Evolutionary conservation across 2,888 invertebrate genomes (phyloP).

Genomic region (Nephrotoma guestfalica): DNA sequence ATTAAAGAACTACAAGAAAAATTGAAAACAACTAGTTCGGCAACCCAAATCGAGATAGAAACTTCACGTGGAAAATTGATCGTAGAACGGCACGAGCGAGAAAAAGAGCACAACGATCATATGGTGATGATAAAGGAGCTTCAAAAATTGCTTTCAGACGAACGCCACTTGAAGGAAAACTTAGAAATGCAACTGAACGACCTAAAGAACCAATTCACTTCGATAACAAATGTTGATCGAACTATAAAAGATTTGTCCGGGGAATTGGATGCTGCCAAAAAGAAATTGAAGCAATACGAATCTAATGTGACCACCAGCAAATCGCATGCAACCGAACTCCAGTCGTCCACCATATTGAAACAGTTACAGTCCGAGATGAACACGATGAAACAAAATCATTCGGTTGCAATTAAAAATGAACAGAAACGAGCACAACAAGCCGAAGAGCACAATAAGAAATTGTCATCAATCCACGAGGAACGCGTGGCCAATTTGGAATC

Average conservation of each 20-base stretch:
- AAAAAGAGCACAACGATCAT: constrained; percentile 66
- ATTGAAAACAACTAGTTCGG: constrained; percentile 39
- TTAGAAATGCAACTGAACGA: constrained; percentile 48
- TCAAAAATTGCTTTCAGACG: constrained; percentile 58
- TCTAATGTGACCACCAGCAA: constrained; percentile 20
- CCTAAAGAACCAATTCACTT: constrained; percentile 32
- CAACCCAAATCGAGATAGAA: constrained; percentile 44
- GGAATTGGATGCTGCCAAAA: constrained; percentile 47
- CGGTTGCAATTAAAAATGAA: constrained; percentile 54
- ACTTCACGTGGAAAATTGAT: constrained; percentile 58
- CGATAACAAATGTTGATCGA: constrained; percentile 22
- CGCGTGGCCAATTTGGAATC: constrained; percentile 62
- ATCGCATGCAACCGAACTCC: constrained; percentile 23
- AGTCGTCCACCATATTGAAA: constrained; percentile 36
- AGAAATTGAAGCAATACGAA: constrained; percentile 49
- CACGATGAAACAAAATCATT: constrained; percentile 56
- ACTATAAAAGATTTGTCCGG: constrained; percentile 38
- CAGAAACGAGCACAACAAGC: constrained; percentile 55
- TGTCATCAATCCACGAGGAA: constrained; percentile 57
- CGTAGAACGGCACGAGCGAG: constrained; percentile 64
- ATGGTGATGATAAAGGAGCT: constrained; percentile 65
- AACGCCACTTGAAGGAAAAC: constrained; percentile 58
- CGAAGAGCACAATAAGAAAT: constrained; percentile 52
- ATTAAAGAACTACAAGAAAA: constrained; percentile 44
- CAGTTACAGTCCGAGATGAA: constrained; percentile 60